Conservation (phyloP, 92 coral and sea anemone species). For the Paragorgia papillata region DNA sequence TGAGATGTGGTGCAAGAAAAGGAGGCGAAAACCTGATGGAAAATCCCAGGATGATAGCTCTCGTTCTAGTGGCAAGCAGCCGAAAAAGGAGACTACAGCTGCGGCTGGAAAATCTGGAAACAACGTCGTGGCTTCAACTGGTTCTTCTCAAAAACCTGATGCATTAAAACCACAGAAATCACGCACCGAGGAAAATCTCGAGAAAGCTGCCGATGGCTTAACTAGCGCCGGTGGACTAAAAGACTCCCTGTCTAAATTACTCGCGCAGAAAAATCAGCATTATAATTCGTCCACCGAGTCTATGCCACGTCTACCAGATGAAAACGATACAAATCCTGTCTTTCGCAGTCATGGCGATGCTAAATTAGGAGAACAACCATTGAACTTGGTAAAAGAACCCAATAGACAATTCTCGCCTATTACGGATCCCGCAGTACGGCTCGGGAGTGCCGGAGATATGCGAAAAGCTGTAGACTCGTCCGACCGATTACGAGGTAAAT, state of each 20-base stretch:
- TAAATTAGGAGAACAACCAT: not conserved
- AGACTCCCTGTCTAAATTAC: constrained; percentile 37
- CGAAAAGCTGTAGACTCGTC: not conserved
- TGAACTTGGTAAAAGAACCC: not conserved
- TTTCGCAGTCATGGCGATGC: not conserved
- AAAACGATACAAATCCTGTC: not conserved
- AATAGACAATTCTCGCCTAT: not conserved
- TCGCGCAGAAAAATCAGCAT: constrained; percentile 9
- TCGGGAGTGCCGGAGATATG: not conserved
- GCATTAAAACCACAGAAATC: not conserved
- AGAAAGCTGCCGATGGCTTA: constrained; percentile 21
- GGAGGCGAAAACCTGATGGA: constrained; percentile 85
- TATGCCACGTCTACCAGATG: not conserved
- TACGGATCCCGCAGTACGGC: constrained; percentile 5
- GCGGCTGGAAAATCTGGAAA: constrained; percentile 34
- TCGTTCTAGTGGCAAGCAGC: constrained; percentile 57
- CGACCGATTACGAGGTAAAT: not conserved
- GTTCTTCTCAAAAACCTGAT: constrained; percentile 5
- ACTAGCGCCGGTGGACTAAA: constrained; percentile 37
- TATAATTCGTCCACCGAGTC: not conserved
- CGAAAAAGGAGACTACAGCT: constrained; percentile 61
- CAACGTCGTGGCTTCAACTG: not conserved
- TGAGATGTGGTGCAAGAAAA: constrained; percentile 99
- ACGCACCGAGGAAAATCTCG: constrained; percentile 1
- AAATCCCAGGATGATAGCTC: constrained; percentile 63